A percentile compares a stretch with the other conserved stretches of the same genome.
phyloP scores from a whole-genome alignment of 1,140 invertebrate genomes.

The Drosophila rufa region DNA sequence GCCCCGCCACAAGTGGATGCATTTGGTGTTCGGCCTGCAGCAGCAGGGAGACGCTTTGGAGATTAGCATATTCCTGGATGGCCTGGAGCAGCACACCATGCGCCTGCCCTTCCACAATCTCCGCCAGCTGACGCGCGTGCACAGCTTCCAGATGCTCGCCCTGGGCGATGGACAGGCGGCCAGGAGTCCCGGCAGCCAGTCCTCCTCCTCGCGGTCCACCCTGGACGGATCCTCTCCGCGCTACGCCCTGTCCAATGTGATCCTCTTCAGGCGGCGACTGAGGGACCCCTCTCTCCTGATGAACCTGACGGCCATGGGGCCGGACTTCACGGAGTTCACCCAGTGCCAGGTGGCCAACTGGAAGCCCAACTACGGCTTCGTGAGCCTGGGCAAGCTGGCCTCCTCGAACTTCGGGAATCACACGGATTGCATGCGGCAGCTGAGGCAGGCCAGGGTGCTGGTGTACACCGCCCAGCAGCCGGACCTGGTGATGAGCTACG shows the following conservation, averaged over 20 bases:
- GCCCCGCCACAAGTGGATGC: constrained; percentile 75
- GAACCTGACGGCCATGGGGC: constrained; percentile 79
- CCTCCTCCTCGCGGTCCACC: constrained; percentile 63
- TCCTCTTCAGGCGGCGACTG: constrained; percentile 71
- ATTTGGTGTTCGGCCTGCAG: constrained; percentile 69
- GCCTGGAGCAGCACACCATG: constrained; percentile 69
- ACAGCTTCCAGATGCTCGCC: constrained; percentile 72
- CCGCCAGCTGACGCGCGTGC: constrained; percentile 42
- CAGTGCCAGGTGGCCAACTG: constrained; percentile 80
- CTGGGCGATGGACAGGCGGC: constrained; percentile 62
- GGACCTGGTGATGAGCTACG: constrained; percentile 73
- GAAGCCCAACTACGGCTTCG: constrained; percentile 79
- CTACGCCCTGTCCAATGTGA: constrained; percentile 68
- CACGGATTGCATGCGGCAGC: constrained; percentile 65
- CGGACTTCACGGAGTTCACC: constrained; percentile 79
- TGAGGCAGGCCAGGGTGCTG: constrained; percentile 63
- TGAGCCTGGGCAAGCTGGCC: constrained; percentile 58
- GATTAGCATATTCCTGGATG: constrained; percentile 67
- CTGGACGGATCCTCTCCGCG: constrained; percentile 58
- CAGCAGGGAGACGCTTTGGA: constrained; percentile 58
- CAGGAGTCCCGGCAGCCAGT: constrained; percentile 51
- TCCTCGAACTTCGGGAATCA: constrained; percentile 62
- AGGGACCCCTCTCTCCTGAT: constrained; percentile 52
- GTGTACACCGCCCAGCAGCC: constrained; percentile 73
- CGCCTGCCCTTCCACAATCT: constrained; percentile 65